Base-by-base conservation (phyloP, 2,888 invertebrate genomes). In the Balanococcus diminutus region DNA sequence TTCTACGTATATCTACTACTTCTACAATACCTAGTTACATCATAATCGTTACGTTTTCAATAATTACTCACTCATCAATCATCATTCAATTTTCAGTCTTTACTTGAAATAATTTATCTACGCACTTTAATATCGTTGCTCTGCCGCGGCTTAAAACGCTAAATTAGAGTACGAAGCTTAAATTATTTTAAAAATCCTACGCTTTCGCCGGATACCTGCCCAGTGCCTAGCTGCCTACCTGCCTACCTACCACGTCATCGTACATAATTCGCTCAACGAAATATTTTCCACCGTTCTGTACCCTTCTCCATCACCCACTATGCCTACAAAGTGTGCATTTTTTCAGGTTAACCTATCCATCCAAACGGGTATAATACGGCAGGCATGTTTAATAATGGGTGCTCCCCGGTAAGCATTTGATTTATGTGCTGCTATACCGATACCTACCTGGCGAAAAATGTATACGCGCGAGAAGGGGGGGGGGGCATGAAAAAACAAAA, bases 351-450 rank as follows among this genome's bases (percentile, higher is more conserved):
- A 72, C 72, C 72, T 72, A 72, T 72, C 72, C 31, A 72, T 72
- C 28, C 32, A 16, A 72, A 72, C n/a, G 72, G 28, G 32, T 72
- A 72, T 32, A 72, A 72, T 72, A 32, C 32, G 31, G 72, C 32
- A 32, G 32, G 32, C 72, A 72, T 72, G 72, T 72, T 72, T 72
- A 72, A 72, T 72, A 72, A 72, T 11, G 72, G 72, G 16, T 72
- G 31, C 31, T 72, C 31, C 61, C 25, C 31, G 72, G 72, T 72
- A 72, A 72, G n/a, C 72, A 72, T 72, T 72, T 72, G 72, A 72
- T 72, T 72, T 72, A 72, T 72, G 72, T 28, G 22, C 32, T 25
- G 4, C n/a, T n/a, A 46, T 46, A n/a, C 46, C 4, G 72, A 11
- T 32, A 72, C 31, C n/a, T n/a, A n/a, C n/a, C n/a, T n/a, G n/a